A percentile compares a stretch with the other conserved stretches of the same genome.
These are phyloP conservation scores for Corvus hawaiiensis DNA, from an alignment of 2,113 vertebrate genomes.

Conservation along the genomic window DNA sequence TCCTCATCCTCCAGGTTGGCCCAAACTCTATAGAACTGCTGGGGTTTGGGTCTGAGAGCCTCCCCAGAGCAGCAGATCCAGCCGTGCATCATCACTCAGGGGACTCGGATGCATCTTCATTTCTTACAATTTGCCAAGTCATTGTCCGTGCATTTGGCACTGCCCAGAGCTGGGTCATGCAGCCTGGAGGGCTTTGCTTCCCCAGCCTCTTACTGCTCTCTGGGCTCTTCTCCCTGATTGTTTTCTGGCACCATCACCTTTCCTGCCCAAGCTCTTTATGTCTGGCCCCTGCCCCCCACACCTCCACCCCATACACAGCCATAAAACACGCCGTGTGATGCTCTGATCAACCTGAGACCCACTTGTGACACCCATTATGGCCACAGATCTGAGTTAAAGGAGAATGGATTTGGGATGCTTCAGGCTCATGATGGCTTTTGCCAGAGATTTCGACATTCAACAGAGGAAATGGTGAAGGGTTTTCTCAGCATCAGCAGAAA, in stretches of 20 bases:
- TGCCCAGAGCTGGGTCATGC: neutral
- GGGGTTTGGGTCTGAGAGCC: neutral
- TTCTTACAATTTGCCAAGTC: neutral
- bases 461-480: neutral
- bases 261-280: neutral
- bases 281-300: neutral
- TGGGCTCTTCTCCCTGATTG: neutral
- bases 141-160: neutral
- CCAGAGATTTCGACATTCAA: neutral
- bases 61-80: neutral
- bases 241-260: neutral
- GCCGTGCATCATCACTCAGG: neutral
- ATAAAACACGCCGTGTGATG: accelerated
- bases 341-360: neutral
- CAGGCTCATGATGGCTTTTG: neutral
- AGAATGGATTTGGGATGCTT: neutral
- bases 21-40: neutral
- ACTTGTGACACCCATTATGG: accelerated
- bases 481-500: neutral
- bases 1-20: neutral
- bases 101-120: neutral
- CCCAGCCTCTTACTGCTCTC: neutral
- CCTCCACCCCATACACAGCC: accelerated
- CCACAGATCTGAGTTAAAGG: neutral
- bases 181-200: neutral